These are phyloP conservation scores for Pelusios castaneus DNA, from an alignment of 2,113 vertebrate species.

Conservation along the genomic window DNA sequence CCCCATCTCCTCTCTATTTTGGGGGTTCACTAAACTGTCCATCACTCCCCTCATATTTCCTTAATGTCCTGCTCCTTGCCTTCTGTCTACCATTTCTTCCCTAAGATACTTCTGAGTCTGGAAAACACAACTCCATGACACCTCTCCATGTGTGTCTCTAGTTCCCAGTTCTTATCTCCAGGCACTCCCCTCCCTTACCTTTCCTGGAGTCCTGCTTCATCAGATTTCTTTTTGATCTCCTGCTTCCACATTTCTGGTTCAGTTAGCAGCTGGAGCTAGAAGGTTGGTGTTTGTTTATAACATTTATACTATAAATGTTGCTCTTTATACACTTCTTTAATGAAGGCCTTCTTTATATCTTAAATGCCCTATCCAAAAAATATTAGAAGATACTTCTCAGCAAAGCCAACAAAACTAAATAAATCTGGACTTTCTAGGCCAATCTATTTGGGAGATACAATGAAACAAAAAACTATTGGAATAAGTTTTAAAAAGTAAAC, in stretches of 20 bases:
- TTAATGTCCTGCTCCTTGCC: not conserved
- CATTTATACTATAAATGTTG: not conserved
- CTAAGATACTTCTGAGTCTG: not conserved
- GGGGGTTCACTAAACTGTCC: not conserved
- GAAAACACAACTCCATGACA: not conserved
- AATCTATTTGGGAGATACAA: not conserved
- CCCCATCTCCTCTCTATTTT: not conserved
- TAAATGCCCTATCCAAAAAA: not conserved
- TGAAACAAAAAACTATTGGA: not conserved
- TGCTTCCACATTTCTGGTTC: not conserved
- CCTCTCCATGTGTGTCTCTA: rapidly evolving
- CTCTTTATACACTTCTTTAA: not conserved
- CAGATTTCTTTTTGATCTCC: not conserved
- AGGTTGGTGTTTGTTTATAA: not conserved
- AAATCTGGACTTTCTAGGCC: not conserved
- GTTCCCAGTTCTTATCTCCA: not conserved
- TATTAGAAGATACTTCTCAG: not conserved
- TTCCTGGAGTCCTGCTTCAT: not conserved
- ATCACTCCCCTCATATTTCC: not conserved
- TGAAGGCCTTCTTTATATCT: not conserved
- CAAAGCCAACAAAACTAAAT: not conserved
- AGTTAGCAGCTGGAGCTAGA: not conserved
- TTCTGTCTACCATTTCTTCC: not conserved
- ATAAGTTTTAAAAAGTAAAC: not conserved
- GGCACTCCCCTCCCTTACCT: not conserved